Percentiles rank a stretch among this genome's conserved stretches.
These are phyloP conservation scores for Hypocryptadius cinnamomeus DNA, from an alignment of 2,113 vertebrate species.

Conservation along the genomic window DNA sequence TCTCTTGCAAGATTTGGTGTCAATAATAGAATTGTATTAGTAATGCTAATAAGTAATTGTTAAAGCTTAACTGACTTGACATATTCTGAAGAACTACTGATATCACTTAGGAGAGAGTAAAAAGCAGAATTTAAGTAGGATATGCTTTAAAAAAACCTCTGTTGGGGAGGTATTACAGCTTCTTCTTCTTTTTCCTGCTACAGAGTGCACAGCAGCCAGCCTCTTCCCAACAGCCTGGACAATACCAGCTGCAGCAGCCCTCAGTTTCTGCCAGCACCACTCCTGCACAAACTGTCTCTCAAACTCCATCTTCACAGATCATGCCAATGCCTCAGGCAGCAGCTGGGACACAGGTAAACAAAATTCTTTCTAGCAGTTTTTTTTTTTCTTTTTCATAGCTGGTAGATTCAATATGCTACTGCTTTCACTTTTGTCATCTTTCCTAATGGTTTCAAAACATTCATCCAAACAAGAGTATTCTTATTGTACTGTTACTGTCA, in stretches of 20 bases:
- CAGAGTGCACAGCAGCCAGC: constrained; percentile 66
- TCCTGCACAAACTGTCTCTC: constrained; percentile 57
- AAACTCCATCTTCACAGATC: constrained; percentile 61
- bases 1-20: background rate
- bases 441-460: background rate
- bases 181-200: constrained; percentile 2
- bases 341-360: constrained; percentile 73
- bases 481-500: background rate
- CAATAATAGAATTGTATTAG: background rate
- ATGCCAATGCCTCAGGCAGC: constrained; percentile 67
- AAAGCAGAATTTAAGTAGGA: background rate
- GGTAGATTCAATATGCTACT: background rate
- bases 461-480: background rate
- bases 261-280: constrained; percentile 55
- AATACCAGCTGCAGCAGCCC: constrained; percentile 67
- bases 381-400: background rate
- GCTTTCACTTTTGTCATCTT: constrained; percentile 15
- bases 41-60: background rate
- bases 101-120: background rate
- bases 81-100: background rate
- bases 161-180: background rate
- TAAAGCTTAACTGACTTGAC: background rate
- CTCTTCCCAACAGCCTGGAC: constrained; percentile 64
- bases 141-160: background rate
- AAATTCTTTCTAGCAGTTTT: background rate